Conservation (phyloP, 1,140 invertebrate genomes). For the Ostrea edulis region DNA sequence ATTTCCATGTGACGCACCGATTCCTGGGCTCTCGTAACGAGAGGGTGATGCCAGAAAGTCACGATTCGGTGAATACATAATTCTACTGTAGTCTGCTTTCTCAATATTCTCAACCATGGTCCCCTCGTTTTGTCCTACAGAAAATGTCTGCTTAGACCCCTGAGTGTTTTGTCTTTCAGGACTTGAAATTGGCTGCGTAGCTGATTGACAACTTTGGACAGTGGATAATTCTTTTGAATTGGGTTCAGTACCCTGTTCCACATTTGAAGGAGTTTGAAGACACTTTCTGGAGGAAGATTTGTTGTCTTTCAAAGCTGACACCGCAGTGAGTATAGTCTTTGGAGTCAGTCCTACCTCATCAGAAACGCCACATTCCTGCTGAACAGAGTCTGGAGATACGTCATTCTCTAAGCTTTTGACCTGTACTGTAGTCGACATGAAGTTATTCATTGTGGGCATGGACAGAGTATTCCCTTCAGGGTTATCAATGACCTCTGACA, state of each 20-base stretch:
- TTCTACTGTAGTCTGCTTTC: conserved; percentile 21
- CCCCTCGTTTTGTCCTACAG: not conserved
- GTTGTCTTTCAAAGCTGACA: conserved; percentile 4
- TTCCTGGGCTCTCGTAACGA: not conserved
- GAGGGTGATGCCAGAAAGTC: conserved; percentile 23
- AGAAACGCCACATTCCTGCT: not conserved
- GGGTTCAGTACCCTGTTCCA: not conserved
- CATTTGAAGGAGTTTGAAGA: not conserved
- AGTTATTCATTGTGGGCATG: not conserved
- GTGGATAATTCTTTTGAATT: not conserved
- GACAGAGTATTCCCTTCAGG: not conserved
- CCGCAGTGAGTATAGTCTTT: not conserved
- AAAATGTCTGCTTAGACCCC: not conserved
- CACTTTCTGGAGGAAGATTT: not conserved
- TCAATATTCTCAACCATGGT: not conserved
- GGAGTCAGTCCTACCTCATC: not conserved
- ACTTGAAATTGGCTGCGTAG: not conserved
- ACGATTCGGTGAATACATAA: not conserved
- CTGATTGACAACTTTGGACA: not conserved
- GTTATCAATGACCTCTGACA: not conserved
- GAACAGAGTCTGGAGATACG: no score
- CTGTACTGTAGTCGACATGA: conserved; percentile 9
- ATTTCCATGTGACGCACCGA: not conserved
- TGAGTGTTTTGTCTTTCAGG: not conserved
- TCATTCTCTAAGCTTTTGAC: not conserved